Evolutionary conservation across 2,797 vertebrate species (phyloP).

Genomic region (Melopsittacus undulatus): DNA sequence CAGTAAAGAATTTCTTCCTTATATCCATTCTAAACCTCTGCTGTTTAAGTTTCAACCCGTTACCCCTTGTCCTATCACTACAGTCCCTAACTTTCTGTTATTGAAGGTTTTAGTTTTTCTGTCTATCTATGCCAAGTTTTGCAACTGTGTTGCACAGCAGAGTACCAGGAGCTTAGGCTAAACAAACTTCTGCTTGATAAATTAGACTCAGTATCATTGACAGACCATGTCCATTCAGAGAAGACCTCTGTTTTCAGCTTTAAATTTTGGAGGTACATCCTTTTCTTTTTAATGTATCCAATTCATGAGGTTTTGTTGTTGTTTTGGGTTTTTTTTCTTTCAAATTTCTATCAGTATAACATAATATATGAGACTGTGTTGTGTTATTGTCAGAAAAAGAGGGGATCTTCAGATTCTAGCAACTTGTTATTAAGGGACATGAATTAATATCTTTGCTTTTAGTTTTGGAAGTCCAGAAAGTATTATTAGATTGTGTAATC

Average conservation of each 20-base stretch:
- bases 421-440: background rate
- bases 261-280: background rate
- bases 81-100: background rate
- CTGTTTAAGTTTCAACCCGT: too few relatives aligned
- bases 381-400: background rate
- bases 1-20: too few relatives aligned
- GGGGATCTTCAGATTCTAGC: background rate
- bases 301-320: background rate
- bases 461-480: background rate
- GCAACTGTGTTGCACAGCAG: background rate
- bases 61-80: too few relatives aligned
- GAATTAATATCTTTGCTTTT: background rate
- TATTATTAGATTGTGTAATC: background rate
- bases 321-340: background rate
- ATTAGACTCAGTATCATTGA: background rate
- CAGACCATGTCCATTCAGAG: background rate
- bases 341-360: background rate
- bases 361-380: background rate
- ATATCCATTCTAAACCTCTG: too few relatives aligned
- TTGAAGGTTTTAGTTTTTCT: background rate
- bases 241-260: background rate
- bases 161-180: background rate
- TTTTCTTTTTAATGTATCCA: background rate
- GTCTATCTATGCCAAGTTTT: background rate
- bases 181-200: background rate